Percentiles rank a stretch among this genome's conserved stretches.
phyloP scores from a whole-genome alignment of 2,113 vertebrate genomes.

The Festucalex cinctus region DNA sequence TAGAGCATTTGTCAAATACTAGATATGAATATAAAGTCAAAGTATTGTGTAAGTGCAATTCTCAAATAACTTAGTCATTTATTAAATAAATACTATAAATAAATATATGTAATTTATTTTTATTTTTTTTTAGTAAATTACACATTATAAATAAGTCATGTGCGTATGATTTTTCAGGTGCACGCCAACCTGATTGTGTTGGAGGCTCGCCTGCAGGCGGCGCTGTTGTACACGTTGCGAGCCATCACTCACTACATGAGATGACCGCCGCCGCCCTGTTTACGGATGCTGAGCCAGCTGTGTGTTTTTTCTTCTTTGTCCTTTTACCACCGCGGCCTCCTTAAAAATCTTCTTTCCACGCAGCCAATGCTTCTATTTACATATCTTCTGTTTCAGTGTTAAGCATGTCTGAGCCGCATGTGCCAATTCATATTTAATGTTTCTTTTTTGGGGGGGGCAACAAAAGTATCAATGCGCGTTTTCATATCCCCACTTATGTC shows the following conservation, averaged over 20 bases:
- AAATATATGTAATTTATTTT: too few relatives aligned
- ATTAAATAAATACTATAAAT: too few relatives aligned
- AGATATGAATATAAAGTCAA: too few relatives aligned
- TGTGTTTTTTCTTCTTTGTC: slow-evolving; percentile 5
- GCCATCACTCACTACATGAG: slow-evolving; percentile 80
- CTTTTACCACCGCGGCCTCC: neutral
- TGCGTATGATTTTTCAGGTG: slow-evolving; percentile 69
- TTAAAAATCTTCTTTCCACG: neutral
- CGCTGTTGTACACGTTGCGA: slow-evolving; percentile 86
- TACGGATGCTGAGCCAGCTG: slow-evolving; percentile 59
- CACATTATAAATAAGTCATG: too few relatives aligned
- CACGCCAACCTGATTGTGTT: slow-evolving; percentile 89
- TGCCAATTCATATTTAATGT: slow-evolving; percentile 39
- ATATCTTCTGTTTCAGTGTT: slow-evolving; percentile 57
- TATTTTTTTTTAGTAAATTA: too few relatives aligned
- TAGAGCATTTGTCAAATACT: too few relatives aligned
- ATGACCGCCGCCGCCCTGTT: slow-evolving; percentile 34
- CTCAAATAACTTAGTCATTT: too few relatives aligned
- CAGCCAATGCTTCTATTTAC: slow-evolving; percentile 51
- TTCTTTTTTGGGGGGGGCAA: slow-evolving; percentile 52
- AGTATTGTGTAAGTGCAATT: too few relatives aligned
- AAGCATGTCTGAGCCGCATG: slow-evolving; percentile 35
- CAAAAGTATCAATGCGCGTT: slow-evolving; percentile 23
- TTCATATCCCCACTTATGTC: slow-evolving; percentile 22
- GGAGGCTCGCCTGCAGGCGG: slow-evolving; percentile 91